phyloP scores from a whole-genome alignment of 2,888 invertebrate genomes.

The Deladenus siricidicola region DNA sequence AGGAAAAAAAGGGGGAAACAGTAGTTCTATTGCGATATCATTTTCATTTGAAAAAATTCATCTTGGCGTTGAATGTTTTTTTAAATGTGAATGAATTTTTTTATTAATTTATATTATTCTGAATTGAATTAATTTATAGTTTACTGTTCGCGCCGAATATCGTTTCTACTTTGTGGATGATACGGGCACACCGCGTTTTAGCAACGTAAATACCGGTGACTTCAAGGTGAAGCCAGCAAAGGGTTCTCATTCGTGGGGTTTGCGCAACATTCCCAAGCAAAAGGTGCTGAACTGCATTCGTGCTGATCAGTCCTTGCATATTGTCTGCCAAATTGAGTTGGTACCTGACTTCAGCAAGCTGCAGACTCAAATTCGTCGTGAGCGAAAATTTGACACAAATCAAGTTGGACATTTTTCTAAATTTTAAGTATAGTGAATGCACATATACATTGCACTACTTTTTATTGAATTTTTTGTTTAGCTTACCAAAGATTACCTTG shows the following conservation, averaged over 20 bases:
- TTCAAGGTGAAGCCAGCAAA: constrained; percentile 54
- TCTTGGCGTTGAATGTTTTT: background rate
- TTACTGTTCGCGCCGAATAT: constrained; percentile 53
- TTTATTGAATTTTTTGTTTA: constrained; percentile 15
- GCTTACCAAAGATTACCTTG: constrained; percentile 31
- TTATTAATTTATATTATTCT: background rate
- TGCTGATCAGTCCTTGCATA: constrained; percentile 48
- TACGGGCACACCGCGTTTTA: constrained; percentile 42
- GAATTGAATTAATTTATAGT: constrained; percentile 27
- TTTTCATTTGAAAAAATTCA: background rate
- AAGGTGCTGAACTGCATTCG: constrained; percentile 49
- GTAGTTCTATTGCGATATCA: background rate
- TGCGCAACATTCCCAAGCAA: constrained; percentile 50
- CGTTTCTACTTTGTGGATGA: constrained; percentile 53
- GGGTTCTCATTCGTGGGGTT: constrained; percentile 53
- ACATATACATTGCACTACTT: background rate
- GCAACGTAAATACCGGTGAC: constrained; percentile 53
- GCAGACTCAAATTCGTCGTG: constrained; percentile 19
- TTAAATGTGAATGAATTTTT: background rate
- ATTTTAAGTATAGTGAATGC: background rate
- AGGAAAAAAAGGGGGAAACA: too few relatives aligned
- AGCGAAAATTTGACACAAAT: constrained; percentile 13
- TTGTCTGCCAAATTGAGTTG: constrained; percentile 51
- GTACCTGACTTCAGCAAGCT: constrained; percentile 45
- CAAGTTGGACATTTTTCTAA: constrained; percentile 5